Evolutionary conservation across 92 coral and sea anemone species (phyloP).

Genomic region (Parazoanthus atlanticus): DNA sequence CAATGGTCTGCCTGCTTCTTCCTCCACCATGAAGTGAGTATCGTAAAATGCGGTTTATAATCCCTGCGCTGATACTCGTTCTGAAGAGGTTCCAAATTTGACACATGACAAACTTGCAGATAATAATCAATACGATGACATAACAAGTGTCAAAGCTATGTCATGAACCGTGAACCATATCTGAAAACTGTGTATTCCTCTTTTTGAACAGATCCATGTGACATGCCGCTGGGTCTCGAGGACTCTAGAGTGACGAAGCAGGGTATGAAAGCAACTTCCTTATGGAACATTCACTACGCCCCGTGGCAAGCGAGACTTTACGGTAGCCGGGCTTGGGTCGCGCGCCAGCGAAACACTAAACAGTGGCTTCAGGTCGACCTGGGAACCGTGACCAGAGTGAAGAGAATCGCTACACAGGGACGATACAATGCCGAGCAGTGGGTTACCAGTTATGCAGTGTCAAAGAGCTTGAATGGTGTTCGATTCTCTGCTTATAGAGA

Average conservation of each 20-base stretch:
- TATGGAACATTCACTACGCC: constrained; percentile 34
- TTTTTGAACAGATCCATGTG: constrained; percentile 36
- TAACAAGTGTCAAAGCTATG: too few species aligned
- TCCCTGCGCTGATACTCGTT: too few species aligned
- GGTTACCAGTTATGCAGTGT: constrained; percentile 35
- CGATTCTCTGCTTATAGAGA: constrained; percentile 23
- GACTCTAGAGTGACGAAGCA: constrained; percentile 41
- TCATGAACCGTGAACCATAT: too few species aligned
- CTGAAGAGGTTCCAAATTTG: too few species aligned
- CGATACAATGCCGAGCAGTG: constrained; percentile 38
- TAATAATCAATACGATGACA: too few species aligned
- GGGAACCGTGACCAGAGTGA: constrained; percentile 27
- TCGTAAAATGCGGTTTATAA: too few species aligned
- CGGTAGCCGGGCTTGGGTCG: constrained; percentile 26
- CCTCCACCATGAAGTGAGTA: too few species aligned
- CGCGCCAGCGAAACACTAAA: constrained; percentile 22
- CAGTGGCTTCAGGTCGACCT: constrained; percentile 45
- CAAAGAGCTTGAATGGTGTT: constrained; percentile 22
- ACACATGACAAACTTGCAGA: too few species aligned
- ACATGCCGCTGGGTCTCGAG: constrained; percentile 37
- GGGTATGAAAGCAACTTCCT: constrained; percentile 31
- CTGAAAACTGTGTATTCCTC: too few species aligned
- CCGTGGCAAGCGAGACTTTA: constrained; percentile 40
- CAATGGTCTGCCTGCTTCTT: too few species aligned
- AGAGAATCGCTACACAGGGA: constrained; percentile 45